These are phyloP conservation scores for Loris lydekkerianus DNA, from an alignment of 2,797 vertebrate genomes.

Conservation along the genomic window DNA sequence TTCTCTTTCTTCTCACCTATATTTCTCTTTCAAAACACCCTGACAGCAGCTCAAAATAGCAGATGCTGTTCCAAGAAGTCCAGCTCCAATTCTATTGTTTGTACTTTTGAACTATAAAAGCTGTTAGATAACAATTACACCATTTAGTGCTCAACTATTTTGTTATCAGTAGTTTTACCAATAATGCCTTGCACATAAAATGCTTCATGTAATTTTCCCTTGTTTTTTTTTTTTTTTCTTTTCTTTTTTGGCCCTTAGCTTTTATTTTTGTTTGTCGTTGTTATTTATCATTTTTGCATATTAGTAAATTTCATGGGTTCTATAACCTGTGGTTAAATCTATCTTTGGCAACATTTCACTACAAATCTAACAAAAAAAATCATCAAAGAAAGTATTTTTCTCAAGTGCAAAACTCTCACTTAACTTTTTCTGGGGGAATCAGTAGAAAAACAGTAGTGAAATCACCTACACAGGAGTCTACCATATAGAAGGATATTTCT, in stretches of 20 bases:
- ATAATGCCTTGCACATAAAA: slow-evolving; percentile 9
- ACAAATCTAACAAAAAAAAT: background rate
- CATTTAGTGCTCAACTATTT: background rate
- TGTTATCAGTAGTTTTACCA: background rate
- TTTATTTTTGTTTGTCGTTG: background rate
- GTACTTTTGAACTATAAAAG: slow-evolving; percentile 23
- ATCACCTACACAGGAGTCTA: background rate
- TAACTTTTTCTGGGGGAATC: background rate
- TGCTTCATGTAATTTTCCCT: background rate
- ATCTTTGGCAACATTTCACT: slow-evolving; percentile 24
- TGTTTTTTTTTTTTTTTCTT: background rate
- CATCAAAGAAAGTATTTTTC: slow-evolving; percentile 24
- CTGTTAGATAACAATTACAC: background rate
- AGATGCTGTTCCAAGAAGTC: slow-evolving; percentile 9
- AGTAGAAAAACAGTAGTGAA: background rate
- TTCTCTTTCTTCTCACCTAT: background rate
- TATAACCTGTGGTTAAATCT: background rate
- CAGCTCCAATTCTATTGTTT: slow-evolving; percentile 19
- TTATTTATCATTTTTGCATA: background rate
- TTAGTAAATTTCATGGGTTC: background rate
- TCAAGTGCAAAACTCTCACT: background rate
- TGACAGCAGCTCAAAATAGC: slow-evolving; percentile 48
- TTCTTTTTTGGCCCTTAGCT: background rate
- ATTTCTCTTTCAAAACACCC: background rate
- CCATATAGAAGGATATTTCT: background rate